Conservation (phyloP, 2,888 invertebrate species). For the Eupelmus urozonus region DNA sequence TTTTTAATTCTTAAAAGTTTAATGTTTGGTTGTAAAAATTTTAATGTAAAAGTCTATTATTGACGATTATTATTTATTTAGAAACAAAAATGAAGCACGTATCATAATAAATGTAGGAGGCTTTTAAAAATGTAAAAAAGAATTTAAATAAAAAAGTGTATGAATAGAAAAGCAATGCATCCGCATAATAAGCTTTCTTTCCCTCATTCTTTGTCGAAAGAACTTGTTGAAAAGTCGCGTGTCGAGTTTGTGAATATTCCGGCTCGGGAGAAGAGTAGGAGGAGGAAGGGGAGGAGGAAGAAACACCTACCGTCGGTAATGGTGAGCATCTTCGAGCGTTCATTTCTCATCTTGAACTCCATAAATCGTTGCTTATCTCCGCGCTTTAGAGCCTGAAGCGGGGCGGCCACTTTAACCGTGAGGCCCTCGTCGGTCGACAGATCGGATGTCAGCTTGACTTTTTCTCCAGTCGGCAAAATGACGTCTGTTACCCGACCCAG, state of each 20-base stretch:
- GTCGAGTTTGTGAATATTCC: conserved; percentile 2
- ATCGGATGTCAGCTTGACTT: conserved; percentile 87
- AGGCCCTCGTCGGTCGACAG: conserved; percentile 88
- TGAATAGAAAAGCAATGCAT: conserved; percentile 1
- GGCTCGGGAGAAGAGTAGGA: neutral
- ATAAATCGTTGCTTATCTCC: conserved; percentile 78
- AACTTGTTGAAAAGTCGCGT: neutral
- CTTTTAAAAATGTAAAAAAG: neutral
- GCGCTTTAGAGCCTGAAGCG: conserved; percentile 80
- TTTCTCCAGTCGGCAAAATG: conserved; percentile 94
- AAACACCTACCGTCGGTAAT: conserved; percentile 81
- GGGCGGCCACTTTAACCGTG: conserved; percentile 84
- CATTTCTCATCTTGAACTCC: conserved; percentile 82
- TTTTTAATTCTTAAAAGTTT: neutral
- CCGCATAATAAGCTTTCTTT: neutral
- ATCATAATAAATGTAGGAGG: neutral
- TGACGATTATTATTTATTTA: neutral
- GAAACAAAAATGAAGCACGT: neutral
- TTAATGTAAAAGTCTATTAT: neutral
- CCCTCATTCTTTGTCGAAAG: neutral
- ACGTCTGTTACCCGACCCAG: conserved; percentile 91
- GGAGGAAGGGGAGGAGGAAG: neutral
- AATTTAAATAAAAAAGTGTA: conserved; percentile 1
- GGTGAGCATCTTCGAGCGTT: conserved; percentile 83
- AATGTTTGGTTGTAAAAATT: neutral